phyloP scores from a whole-genome alignment of 2,797 vertebrate genomes.

The Spinibarbus caldwelli region DNA sequence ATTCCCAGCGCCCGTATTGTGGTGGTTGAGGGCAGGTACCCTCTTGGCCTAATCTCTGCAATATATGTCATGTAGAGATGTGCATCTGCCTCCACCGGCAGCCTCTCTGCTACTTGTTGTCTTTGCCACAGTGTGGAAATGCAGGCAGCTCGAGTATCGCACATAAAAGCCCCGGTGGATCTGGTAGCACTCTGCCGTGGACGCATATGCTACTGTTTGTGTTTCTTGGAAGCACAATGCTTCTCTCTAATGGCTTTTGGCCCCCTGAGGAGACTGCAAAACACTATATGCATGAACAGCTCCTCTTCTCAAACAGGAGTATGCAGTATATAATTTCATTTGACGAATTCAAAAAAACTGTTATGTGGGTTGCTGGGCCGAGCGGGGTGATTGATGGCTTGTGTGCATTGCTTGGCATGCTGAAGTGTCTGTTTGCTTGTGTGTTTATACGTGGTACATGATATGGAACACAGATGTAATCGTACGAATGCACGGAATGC shows the following conservation, averaged over 20 bases:
- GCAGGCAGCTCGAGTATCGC: constrained; percentile 70
- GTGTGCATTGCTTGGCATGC: constrained; percentile 21
- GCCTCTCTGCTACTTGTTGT: constrained; percentile 72
- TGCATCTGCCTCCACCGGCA: constrained; percentile 69
- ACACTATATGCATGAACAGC: constrained; percentile 41
- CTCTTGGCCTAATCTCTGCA: constrained; percentile 58
- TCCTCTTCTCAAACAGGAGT: not conserved
- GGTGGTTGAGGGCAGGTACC: constrained; percentile 35
- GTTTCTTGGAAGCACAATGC: constrained; percentile 61
- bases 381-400: constrained; percentile 44
- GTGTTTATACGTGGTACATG: constrained; percentile 40
- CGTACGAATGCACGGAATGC: constrained; percentile 36
- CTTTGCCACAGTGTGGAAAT: constrained; percentile 76
- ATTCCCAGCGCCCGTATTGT: constrained; percentile 41
- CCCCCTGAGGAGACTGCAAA: constrained; percentile 7
- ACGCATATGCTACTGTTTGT: constrained; percentile 60
- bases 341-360: constrained; percentile 15
- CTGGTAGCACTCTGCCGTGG: constrained; percentile 64
- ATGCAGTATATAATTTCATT: constrained; percentile 42
- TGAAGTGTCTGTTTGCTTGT: constrained; percentile 33
- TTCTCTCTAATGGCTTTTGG: constrained; percentile 60
- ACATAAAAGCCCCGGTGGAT: constrained; percentile 61
- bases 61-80: constrained; percentile 70
- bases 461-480: constrained; percentile 49
- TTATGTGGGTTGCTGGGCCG: constrained; percentile 38